These are phyloP conservation scores for Scolopax bukidnonensis DNA, from an alignment of 2,797 vertebrate species.

Conservation along the genomic window DNA sequence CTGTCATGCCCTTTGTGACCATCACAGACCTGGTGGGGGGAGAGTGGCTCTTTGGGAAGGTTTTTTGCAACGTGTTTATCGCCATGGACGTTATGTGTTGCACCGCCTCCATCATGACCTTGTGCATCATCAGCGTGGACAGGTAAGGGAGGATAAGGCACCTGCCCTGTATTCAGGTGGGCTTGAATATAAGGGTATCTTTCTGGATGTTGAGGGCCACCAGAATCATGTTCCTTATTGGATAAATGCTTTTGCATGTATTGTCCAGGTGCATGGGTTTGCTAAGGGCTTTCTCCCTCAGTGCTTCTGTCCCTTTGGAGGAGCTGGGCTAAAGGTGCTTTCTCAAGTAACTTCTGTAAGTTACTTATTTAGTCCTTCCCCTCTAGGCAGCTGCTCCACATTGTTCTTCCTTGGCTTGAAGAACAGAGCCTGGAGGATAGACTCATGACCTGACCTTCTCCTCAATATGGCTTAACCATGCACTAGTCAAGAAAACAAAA, in stretches of 20 bases:
- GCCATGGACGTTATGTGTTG: constrained; percentile 82
- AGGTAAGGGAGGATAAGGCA: constrained; percentile 53
- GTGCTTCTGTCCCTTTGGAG: neutral
- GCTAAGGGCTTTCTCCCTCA: neutral
- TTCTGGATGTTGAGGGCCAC: neutral
- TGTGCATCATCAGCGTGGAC: constrained; percentile 82
- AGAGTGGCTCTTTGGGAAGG: constrained; percentile 80
- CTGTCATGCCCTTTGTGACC: constrained; percentile 79
- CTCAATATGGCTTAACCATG: neutral
- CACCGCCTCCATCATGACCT: constrained; percentile 79
- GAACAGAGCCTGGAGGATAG: neutral
- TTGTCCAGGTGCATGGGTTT: neutral
- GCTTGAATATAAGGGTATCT: fast-evolving
- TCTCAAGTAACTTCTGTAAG: neutral
- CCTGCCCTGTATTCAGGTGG: fast-evolving
- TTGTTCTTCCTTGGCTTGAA: neutral
- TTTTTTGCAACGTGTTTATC: constrained; percentile 79
- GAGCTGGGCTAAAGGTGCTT: neutral
- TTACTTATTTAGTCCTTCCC: neutral
- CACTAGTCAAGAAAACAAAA: neutral
- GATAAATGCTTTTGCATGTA: neutral
- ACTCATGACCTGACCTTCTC: neutral
- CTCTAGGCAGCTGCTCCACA: neutral
- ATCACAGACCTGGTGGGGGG: constrained; percentile 79
- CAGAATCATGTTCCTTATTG: fast-evolving